phyloP scores from a whole-genome alignment of 2,888 invertebrate species.

The Plusia festucae region DNA sequence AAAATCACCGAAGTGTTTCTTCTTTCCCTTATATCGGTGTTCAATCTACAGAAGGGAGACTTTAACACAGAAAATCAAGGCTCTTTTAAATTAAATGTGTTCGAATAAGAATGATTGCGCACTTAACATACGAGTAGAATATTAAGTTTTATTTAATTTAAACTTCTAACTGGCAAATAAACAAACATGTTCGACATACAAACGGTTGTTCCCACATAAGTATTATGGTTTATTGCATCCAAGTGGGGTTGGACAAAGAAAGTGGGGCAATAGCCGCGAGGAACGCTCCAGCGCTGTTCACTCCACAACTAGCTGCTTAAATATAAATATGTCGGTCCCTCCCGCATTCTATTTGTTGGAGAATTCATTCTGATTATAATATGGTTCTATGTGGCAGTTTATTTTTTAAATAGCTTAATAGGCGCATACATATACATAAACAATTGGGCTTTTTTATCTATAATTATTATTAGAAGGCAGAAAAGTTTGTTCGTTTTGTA shows the following conservation, averaged over 20 bases:
- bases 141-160: background rate
- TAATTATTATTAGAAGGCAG: no score
- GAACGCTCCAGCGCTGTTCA: conserved; percentile 2
- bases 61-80: no score
- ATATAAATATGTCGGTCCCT: background rate
- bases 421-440: no score
- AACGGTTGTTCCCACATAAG: conserved; percentile 7
- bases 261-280: conserved; percentile 16
- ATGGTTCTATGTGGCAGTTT: background rate
- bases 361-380: background rate
- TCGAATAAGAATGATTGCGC: background rate
- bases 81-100: no score
- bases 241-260: conserved; percentile 18
- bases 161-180: conserved; percentile 2
- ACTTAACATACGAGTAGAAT: background rate
- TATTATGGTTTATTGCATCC: conserved; percentile 16
- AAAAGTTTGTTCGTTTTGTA: no score
- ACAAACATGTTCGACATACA: background rate
- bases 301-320: background rate
- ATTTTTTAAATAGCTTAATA: background rate
- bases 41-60: no score
- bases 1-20: no score
- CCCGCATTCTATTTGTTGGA: background rate
- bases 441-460: no score
- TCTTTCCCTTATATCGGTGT: no score